Base-by-base conservation (phyloP, 2,113 vertebrate species). In the Carassius gibelio region DNA sequence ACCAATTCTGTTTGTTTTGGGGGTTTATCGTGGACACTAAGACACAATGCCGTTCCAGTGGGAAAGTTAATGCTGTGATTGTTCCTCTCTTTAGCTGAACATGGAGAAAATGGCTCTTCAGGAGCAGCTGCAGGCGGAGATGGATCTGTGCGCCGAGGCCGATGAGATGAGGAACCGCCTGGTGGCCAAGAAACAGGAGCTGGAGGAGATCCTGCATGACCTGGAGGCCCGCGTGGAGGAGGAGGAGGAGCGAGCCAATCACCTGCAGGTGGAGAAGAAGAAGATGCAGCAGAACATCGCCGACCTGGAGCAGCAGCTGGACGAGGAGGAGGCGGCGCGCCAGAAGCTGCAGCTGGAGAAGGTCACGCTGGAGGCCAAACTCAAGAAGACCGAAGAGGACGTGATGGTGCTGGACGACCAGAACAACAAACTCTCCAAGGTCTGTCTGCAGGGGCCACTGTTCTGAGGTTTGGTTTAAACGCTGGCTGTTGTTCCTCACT, bases 221-320 rank as follows among this genome's bases (percentile, higher is more conserved):
- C 93, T 99, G 84, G 98, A 99, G 93, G 96, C 97, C 36, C 95
- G 98, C 0, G 96, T 99, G 68, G 98, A 99, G 90, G 98, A 99
- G 83, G 98, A 99, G 84, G 98, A 99, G 78, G 98, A 99, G 91
- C 93, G 97, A 13, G 96, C 96, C 82, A 95, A 96, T 77, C 97
- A 98, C 0, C 92, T 99, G 85, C 87, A 93, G 79, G 0, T 89
- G 0, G 98, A 99, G 68, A 99, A 97, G 92, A 99, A 97, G 92
- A 99, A 99, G 90, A 99, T 99, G 98, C 98, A 99, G 89, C 98
- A 99, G 84, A 99, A 99, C 68, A 99, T 99, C 80, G 91, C 95
- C 86, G 98, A 99, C 19, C 90, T 99, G 62, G 98, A 99, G 92
- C 97, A 99, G 88, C 97, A 99, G 92, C 94, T 99, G 88, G 98